Evolutionary conservation across 2,113 vertebrate genomes (phyloP), one percentile per base, ranked within the genome.

Genomic region (Dromaius novaehollandiae): DNA sequence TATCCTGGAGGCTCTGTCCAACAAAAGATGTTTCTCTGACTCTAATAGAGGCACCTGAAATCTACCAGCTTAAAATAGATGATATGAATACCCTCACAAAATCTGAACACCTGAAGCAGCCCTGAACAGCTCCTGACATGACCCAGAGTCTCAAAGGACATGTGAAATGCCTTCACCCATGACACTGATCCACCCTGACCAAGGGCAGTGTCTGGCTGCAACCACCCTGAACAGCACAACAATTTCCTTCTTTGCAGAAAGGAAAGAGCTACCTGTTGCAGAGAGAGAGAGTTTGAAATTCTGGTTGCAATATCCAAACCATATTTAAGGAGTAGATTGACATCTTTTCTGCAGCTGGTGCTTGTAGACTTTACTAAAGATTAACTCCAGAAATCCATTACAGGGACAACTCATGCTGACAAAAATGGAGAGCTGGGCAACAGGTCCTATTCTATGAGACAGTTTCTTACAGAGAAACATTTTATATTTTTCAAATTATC

Each of bases 131-230:
- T 74, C 17, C 50, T 14, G 3, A 80, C 77, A 17, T 13, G 79
- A 32, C 1, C 5, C 8, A 36, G 53, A 87, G 10, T 34, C 19
- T 63, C 40, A 82, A 64, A 85, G 71, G 16, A 19, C 20, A 0
- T 16, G 20, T 13, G 20, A 38, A 30, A 8, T 53, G 3, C n/a
- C 42, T 55, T 6, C 50, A 7, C 6, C 38, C 30, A 9, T 2
- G 3, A 16, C 10, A 66, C 4, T 25, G 11, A 15, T 15, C 55
- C n/a, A 13, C 8, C 34, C 7, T 36, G 69, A 13, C 3, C 6
- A 8, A 44, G 1, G 1, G 2, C 3, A 25, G 2, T 8, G 19
- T n/a, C 51, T 5, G 2, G 7, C 14, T 78, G 32, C 14, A 68
- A 30, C 7, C 55, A 56, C 26, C 26, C 10, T 50, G 9, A 0